Evolutionary conservation across 2,888 invertebrate genomes (phyloP), one percentile per base, ranked within the genome.

Genomic region (Elysia crispata): DNA sequence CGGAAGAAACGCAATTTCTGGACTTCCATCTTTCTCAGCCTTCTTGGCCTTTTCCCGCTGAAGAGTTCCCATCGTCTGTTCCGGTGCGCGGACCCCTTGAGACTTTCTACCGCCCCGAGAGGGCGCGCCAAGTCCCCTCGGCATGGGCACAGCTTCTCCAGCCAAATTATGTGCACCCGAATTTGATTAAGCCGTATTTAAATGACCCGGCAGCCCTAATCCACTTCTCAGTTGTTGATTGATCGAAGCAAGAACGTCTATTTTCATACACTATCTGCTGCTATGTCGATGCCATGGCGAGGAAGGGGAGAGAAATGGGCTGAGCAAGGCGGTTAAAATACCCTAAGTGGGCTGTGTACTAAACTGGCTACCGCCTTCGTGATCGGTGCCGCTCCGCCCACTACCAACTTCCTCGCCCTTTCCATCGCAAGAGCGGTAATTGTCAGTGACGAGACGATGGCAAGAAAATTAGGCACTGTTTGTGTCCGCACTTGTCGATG

Each of bases 151-250:
- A 82, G 79, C 54, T 50, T 28, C 54, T 79, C 80, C 60, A 60
- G 66, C 74, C 74, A 74, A 79, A 80, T 80, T 82, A 77, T 82
- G 81, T 66, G 80, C 81, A 77, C 57, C 66, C 62, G 64, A 81
- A 84, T 84, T 83, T 84, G 82, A 84, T 84, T 84, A 84, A 82
- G 80, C 76, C 80, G 70, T 79, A 78, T 82, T 84, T 82, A 84
- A 84, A 84, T 82, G 84, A 84, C 81, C 80, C 66, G 80, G 28
- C 75, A 74, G 23, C 30, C 62, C 80, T 81, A 84, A 84, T 84
- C 82, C 82, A 80, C 82, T 84, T 84, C 80, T 73, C 77, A 75
- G 80, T 49, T 80, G 76, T 80, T 80, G 80, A 80, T 80, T 80
- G 80, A 80, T 80, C 76, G 75, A 11, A 33, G 28, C 31, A 49